Evolutionary conservation across 2,888 invertebrate genomes (phyloP).

Genomic region (Fragum whitleyi): DNA sequence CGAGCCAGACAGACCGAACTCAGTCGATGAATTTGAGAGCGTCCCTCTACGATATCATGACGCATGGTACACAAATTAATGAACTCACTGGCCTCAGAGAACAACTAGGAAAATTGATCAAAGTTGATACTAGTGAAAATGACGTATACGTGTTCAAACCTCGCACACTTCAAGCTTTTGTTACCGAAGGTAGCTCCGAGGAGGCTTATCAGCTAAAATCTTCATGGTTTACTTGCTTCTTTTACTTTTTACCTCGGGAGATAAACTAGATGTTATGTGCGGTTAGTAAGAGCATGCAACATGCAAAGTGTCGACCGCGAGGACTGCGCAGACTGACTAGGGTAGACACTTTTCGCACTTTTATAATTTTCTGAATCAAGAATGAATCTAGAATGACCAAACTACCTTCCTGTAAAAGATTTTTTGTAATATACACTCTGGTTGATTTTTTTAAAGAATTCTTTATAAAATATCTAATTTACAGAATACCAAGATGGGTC

Average conservation of each 20-base stretch:
- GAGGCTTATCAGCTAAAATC: neutral
- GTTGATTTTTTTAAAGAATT: no score
- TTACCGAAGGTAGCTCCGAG: slow-evolving; percentile 24
- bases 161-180: slow-evolving; percentile 43
- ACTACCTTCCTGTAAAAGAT: no score
- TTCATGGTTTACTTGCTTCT: neutral
- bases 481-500: no score
- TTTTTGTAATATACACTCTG: no score
- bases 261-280: no score
- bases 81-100: slow-evolving; percentile 7
- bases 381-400: no score
- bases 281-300: no score
- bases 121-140: slow-evolving; percentile 9
- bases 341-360: no score
- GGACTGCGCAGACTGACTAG: no score
- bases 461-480: no score
- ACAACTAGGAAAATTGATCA: slow-evolving; percentile 33
- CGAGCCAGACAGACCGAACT: neutral
- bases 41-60: slow-evolving; percentile 32
- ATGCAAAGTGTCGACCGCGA: no score
- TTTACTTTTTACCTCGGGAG: neutral
- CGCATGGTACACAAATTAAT: neutral
- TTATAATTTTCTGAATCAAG: no score
- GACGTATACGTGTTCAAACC: slow-evolving; percentile 34
- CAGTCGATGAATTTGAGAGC: neutral